These are phyloP conservation scores for Dromaius novaehollandiae DNA, from an alignment of 2,113 vertebrate species.

Conservation along the genomic window DNA sequence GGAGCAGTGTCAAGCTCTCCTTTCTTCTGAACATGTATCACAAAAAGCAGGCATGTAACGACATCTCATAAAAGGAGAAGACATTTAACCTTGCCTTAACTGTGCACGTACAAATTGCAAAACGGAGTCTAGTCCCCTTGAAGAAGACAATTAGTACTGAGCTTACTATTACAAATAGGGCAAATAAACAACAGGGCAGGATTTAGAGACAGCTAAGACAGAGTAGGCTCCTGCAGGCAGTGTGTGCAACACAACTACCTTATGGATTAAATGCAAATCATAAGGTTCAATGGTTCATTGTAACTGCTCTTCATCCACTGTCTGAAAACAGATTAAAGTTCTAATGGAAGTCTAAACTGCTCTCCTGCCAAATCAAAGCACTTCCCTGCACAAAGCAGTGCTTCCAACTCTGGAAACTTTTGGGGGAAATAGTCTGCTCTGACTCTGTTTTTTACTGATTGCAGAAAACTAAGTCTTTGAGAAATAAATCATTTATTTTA, in stretches of 20 bases:
- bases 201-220: background rate
- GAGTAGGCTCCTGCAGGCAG: background rate
- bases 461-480: background rate
- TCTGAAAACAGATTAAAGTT: background rate
- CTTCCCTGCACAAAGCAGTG: background rate
- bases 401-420: background rate
- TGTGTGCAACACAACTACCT: background rate
- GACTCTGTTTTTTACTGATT: background rate
- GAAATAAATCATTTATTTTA: background rate
- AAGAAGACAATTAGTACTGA: background rate
- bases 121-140: background rate
- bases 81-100: background rate
- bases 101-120: background rate
- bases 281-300: background rate
- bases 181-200: background rate
- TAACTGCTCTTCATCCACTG: background rate
- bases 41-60: background rate
- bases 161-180: background rate
- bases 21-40: accelerated
- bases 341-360: background rate
- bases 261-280: background rate
- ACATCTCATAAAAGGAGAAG: background rate
- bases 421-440: background rate
- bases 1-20: background rate
- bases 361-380: background rate